These are phyloP conservation scores for Lophotis ruficrista DNA, from an alignment of 2,113 vertebrate genomes.

Conservation along the genomic window DNA sequence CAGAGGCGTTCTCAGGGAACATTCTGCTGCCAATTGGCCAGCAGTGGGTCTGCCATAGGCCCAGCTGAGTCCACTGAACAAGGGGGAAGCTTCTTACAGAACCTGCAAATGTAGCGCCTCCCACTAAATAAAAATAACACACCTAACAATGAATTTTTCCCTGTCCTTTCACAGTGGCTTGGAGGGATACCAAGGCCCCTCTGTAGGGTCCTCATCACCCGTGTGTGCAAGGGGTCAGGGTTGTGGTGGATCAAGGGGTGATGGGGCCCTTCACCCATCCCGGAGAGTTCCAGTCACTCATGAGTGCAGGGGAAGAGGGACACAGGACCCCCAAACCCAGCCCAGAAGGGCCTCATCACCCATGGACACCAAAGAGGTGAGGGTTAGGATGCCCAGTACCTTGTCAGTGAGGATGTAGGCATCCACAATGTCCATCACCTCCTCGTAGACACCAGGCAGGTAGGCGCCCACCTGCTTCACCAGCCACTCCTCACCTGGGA, in stretches of 20 bases:
- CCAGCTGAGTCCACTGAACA: too few relatives aligned
- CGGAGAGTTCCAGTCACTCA: neutral
- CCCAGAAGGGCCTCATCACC: neutral
- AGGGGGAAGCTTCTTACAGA: too few relatives aligned
- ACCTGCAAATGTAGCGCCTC: too few relatives aligned
- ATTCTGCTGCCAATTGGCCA: too few relatives aligned
- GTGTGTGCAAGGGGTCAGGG: neutral
- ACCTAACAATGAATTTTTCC: too few relatives aligned
- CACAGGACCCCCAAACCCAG: neutral
- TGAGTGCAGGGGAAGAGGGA: too few relatives aligned
- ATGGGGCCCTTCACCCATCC: neutral
- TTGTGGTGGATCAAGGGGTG: neutral
- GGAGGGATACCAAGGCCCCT: neutral
- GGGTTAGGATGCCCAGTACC: conserved; percentile 53
- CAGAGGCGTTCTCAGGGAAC: too few relatives aligned
- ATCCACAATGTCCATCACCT: conserved; percentile 86
- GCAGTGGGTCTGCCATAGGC: too few relatives aligned
- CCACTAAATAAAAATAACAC: too few relatives aligned
- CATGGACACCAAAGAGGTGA: neutral
- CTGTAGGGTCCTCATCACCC: neutral
- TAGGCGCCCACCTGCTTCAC: conserved; percentile 88
- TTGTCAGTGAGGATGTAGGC: conserved; percentile 91
- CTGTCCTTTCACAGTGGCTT: too few relatives aligned
- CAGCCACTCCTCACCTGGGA: conserved; percentile 90
- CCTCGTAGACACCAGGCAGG: conserved; percentile 87